A percentile compares a stretch with the other conserved stretches of the same genome.
phyloP scores from a whole-genome alignment of 2,888 invertebrate genomes.

The Ichneumoninae sp. region DNA sequence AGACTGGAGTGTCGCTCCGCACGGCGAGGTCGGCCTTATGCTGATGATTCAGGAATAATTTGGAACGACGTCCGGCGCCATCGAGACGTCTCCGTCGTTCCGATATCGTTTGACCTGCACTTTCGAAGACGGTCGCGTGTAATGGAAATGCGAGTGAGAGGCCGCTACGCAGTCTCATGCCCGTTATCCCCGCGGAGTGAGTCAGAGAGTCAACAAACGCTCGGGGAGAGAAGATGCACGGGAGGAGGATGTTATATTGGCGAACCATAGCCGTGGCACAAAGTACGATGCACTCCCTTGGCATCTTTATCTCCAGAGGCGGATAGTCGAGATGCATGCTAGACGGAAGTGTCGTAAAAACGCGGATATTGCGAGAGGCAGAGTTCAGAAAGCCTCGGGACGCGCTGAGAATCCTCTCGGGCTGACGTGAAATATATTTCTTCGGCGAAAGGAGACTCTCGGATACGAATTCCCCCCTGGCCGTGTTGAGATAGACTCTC shows the following conservation, averaged over 20 bases:
- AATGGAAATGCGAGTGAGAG: slow-evolving; percentile 24
- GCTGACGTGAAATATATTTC: slow-evolving; percentile 13
- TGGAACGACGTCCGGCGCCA: slow-evolving; percentile 33
- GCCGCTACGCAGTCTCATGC: not conserved
- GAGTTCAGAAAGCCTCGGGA: slow-evolving; percentile 24
- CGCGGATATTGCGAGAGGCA: slow-evolving; percentile 25
- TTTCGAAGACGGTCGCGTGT: not conserved
- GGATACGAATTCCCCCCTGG: not conserved
- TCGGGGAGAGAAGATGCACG: not conserved
- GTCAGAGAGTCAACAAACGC: slow-evolving; percentile 45
- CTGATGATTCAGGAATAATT: slow-evolving; percentile 26
- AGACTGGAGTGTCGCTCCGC: not conserved
- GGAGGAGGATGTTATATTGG: not conserved
- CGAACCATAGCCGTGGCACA: slow-evolving; percentile 5
- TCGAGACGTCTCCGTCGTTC: not conserved
- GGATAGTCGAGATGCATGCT: slow-evolving; percentile 20
- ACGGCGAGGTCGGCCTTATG: not conserved
- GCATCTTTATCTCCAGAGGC: not conserved
- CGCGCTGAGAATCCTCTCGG: slow-evolving; percentile 8
- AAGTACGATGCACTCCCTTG: slow-evolving; percentile 41
- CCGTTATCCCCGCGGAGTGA: slow-evolving; percentile 32
- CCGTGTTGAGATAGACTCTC: not conserved
- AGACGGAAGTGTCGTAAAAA: slow-evolving; percentile 39
- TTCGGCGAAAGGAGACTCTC: not conserved
- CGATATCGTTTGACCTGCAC: slow-evolving; percentile 17